Evolutionary conservation across 2,797 vertebrate genomes (phyloP), one percentile per base, ranked within the genome.

Genomic region (Amblyraja radiata): DNA sequence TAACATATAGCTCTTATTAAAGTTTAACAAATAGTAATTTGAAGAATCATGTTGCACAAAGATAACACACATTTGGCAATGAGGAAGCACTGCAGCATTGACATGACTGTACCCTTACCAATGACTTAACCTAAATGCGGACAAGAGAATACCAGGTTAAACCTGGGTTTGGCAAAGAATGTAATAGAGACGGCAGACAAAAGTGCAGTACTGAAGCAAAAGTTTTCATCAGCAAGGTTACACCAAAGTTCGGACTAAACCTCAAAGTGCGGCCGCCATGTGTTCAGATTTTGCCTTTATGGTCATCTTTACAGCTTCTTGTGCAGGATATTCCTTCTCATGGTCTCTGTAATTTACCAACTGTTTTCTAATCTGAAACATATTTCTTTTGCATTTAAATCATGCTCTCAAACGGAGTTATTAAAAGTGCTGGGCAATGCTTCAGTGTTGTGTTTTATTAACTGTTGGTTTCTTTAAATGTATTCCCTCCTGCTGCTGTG

Each of bases 401-500:
- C 68, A 91, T 46, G 10, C 4, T 91, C 25, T 16, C 90, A 74
- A n/a, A 39, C 39, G 0, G 8, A 76, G 71, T 58, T 92, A 92
- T 92, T 76, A 58, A 54, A 90, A 73, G 65, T 74, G 71, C 68
- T 76, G 25, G 11, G 21, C 36, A 32, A 23, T 74, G 9, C 74
- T 74, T 91, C 90, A 76, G 18, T 74, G 73, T 58, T 91, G 74
- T 91, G 68, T 92, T 92, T 92, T 28, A 92, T 92, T 92, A 92
- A 74, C 71, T 74, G 90, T 11, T 54, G 39, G 13, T 92, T 76
- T 92, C 46, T n/a, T 76, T 46, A 76, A 76, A 92, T 28, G 21
- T 71, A 92, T 74, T 92, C 39, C 90, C 90, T 91, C 90, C 28
- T 23, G 21, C 68, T 54, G 71, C 68, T 74, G 39, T 74, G 23